phyloP scores from a whole-genome alignment of 2,113 vertebrate species.

The Trematomus loennbergii region DNA sequence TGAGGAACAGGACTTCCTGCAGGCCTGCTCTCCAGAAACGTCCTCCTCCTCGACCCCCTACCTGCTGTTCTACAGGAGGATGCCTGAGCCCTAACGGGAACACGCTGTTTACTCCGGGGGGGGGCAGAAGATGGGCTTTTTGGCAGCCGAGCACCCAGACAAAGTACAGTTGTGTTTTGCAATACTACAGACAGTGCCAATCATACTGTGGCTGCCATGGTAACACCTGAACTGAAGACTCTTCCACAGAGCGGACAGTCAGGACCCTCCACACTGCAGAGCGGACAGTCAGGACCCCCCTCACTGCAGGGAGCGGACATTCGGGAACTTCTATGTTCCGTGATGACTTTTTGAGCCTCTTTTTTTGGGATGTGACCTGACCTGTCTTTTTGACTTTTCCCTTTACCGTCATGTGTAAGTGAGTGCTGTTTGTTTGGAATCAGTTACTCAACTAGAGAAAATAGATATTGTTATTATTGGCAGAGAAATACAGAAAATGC shows the following conservation, averaged over 20 bases:
- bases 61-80: slow-evolving; percentile 94
- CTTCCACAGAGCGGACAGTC: not conserved
- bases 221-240: not conserved
- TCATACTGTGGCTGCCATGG: slow-evolving; percentile 17
- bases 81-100: slow-evolving; percentile 24
- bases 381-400: not conserved
- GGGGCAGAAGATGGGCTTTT: too few relatives aligned
- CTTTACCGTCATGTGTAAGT: not conserved
- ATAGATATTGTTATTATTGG: not conserved
- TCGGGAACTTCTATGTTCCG: not conserved
- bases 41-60: slow-evolving; percentile 95
- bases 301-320: not conserved
- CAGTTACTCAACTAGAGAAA: not conserved
- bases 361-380: not conserved
- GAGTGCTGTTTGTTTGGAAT: not conserved
- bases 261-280: not conserved
- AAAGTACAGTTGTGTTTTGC: slow-evolving; percentile 8
- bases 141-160: slow-evolving; percentile 1
- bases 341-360: not conserved
- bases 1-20: slow-evolving; percentile 94
- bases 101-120: not conserved
- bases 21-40: slow-evolving; percentile 90
- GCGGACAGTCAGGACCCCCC: too few relatives aligned
- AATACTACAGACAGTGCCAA: slow-evolving; percentile 36
- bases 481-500: not conserved